Conservation (phyloP, 1,140 invertebrate species). For the Eulimnadia texana region DNA sequence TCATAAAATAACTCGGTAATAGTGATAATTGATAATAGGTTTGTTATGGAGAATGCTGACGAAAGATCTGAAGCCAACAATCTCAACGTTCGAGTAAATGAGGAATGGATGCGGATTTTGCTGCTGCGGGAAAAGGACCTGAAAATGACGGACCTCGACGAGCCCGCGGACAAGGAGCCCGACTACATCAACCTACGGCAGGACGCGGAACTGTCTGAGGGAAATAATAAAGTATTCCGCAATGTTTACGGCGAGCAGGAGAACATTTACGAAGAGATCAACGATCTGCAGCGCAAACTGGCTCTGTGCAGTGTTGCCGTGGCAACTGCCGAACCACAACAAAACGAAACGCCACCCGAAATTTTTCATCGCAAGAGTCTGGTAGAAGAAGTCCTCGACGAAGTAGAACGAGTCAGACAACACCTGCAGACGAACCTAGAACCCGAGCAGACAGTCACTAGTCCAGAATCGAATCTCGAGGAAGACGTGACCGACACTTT, state of each 20-base stretch:
- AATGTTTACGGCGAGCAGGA: constrained; percentile 36
- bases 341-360: neutral
- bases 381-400: constrained; percentile 40
- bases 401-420: constrained; percentile 60
- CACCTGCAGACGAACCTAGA: constrained; percentile 70
- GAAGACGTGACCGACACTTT: neutral
- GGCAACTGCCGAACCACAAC: constrained; percentile 1
- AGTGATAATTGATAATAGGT: too few species aligned
- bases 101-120: neutral
- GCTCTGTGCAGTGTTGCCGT: neutral
- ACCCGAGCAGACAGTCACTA: constrained; percentile 60
- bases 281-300: constrained; percentile 27
- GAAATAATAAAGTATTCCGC: constrained; percentile 28
- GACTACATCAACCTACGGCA: constrained; percentile 8
- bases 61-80: neutral
- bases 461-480: neutral
- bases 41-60: neutral
- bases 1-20: too few species aligned
- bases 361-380: constrained; percentile 15
- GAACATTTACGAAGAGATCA: constrained; percentile 79
- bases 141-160: constrained; percentile 9
- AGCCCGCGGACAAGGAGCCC: neutral
- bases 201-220: neutral
- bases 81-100: neutral
- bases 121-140: neutral